These are phyloP conservation scores for Drosophila meridiana DNA, from an alignment of 2,888 invertebrate species.

Conservation along the genomic window DNA sequence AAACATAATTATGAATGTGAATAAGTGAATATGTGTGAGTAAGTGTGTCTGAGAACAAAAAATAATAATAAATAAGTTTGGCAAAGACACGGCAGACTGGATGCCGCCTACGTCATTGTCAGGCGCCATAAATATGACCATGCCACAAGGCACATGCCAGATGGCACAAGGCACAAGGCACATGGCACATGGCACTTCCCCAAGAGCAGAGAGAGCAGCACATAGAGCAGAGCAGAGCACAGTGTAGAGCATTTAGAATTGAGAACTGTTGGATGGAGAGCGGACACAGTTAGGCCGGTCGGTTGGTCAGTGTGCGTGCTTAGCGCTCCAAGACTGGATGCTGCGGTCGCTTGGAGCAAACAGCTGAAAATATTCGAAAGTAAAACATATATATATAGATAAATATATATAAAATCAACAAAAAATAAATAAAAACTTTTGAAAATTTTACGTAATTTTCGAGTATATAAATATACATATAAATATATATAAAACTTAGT, in stretches of 20 bases:
- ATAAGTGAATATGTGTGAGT: background rate
- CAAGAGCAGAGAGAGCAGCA: conserved; percentile 27
- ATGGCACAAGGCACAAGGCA: conserved; percentile 4
- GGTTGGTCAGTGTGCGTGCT: conserved; percentile 74
- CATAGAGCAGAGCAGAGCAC: conserved; percentile 15
- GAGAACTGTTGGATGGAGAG: conserved; percentile 32
- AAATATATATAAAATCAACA: conserved; percentile 6
- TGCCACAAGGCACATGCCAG: conserved; percentile 23
- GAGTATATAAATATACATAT: conserved; percentile 21
- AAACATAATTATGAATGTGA: conserved; percentile 33
- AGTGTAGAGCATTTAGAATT: background rate
- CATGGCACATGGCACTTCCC: conserved; percentile 27
- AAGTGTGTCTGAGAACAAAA: background rate
- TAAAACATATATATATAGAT: background rate
- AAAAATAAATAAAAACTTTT: conserved; percentile 28
- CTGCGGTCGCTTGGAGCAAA: conserved; percentile 54
- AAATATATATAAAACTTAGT: conserved; percentile 36
- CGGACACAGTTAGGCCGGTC: conserved; percentile 19
- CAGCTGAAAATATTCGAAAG: conserved; percentile 27
- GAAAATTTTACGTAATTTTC: conserved; percentile 59
- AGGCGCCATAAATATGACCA: conserved; percentile 55
- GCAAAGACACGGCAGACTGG: conserved; percentile 50
- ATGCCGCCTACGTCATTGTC: conserved; percentile 72
- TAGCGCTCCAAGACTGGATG: conserved; percentile 76
- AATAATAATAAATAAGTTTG: conserved; percentile 5